Base-by-base conservation (phyloP, 2,888 invertebrate species). In the Tetheella fluctuosa region DNA sequence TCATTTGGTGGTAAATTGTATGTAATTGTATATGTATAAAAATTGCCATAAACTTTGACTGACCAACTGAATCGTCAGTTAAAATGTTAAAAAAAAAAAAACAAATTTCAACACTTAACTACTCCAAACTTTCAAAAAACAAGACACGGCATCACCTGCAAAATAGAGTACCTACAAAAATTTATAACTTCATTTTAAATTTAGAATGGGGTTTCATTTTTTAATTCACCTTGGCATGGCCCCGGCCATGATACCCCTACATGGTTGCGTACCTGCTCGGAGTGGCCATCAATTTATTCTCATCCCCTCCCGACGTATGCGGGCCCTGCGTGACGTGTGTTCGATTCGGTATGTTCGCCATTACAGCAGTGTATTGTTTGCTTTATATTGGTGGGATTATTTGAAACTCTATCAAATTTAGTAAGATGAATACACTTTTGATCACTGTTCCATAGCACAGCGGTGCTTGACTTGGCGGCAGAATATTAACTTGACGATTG, bases 201-300 rank as follows among this genome's bases (percentile, higher is more conserved):
- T 48, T 60, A 63, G 64, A 64, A 63, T 65, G 58, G 67, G 65
- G 77, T 73, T 75, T 74, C 77, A 77, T 79, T 81, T 73, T 48
- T n/a, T 15, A 69, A 73, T 54, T 59, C 52, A 39, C 52, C 34
- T 48, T 48, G 53, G 23, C 25, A 53, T 25, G 25, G 15, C 25
- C 0, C 10, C 20, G 48, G n/a, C n/a, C n/a, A n/a, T 48, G 48
- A 20, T 48, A 20, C 23, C 25, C 52, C n/a, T 8, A 28, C 53
- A 53, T 53, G 53, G 48, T 53, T 20, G 56, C 56, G 76, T 89
- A 90, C 90, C 90, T 90, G 88, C 74, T 79, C 73, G 73, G 76
- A 79, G 82, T 79, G 81, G 85, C 87, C 80, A 91, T 90, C 84
- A 84, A 86, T 89, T 84, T 83, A 74, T 77, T 84, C 82, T 87